phyloP scores from a whole-genome alignment of 2,888 invertebrate species.

The Panzeria rudis region DNA sequence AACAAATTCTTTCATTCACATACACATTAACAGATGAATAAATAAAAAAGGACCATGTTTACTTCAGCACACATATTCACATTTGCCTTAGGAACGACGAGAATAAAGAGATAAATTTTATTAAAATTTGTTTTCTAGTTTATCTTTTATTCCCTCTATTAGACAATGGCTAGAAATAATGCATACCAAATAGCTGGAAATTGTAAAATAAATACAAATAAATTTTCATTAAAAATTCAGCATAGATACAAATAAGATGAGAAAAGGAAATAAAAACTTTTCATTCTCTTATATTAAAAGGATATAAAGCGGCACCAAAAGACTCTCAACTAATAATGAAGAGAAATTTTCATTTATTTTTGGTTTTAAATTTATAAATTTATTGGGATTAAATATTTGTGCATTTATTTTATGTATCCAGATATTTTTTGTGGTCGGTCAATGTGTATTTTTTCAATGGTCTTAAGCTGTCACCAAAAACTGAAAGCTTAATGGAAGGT shows the following conservation, averaged over 20 bases:
- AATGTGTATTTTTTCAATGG: slow-evolving; percentile 20
- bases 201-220: slow-evolving; percentile 36
- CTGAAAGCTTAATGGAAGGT: background rate
- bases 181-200: slow-evolving; percentile 24
- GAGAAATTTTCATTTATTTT: slow-evolving; percentile 3
- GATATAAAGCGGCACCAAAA: slow-evolving; percentile 5
- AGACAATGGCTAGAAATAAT: slow-evolving; percentile 8
- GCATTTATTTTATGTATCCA: background rate
- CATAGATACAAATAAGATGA: background rate
- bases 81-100: background rate
- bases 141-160: background rate
- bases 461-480: slow-evolving; percentile 32
- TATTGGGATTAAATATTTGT: background rate
- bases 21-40: slow-evolving; percentile 3
- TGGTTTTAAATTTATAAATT: background rate
- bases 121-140: slow-evolving; percentile 3
- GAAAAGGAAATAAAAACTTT: background rate
- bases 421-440: background rate
- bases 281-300: background rate
- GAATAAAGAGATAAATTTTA: slow-evolving; percentile 1
- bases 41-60: slow-evolving; percentile 5
- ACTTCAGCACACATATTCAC: background rate
- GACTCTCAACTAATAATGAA: slow-evolving; percentile 1
- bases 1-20: slow-evolving; percentile 25
- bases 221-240: slow-evolving; percentile 30